These are phyloP conservation scores for Pseudococcus viburni DNA, from an alignment of 2,888 invertebrate species.

Conservation along the genomic window DNA sequence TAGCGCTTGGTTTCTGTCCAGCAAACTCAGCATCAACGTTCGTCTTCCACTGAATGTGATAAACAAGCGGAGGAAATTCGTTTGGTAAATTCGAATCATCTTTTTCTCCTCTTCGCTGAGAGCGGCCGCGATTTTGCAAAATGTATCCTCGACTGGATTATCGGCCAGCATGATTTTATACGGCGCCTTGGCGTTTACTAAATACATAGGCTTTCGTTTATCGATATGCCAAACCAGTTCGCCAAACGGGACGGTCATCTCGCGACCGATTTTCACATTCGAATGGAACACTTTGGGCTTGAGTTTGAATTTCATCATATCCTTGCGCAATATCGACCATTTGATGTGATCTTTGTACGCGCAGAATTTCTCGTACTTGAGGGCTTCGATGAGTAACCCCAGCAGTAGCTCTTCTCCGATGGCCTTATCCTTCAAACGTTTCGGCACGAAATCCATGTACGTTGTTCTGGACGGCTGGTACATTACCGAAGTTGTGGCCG, in stretches of 20 bases:
- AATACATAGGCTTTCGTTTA: constrained; percentile 18
- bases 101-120: constrained; percentile 43
- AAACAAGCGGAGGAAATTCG: constrained; percentile 51
- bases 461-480: constrained; percentile 14
- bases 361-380: constrained; percentile 58
- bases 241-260: constrained; percentile 58
- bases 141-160: constrained; percentile 55
- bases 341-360: neutral
- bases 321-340: neutral
- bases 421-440: constrained; percentile 45
- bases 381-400: constrained; percentile 42
- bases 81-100: constrained; percentile 20
- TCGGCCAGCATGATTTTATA: constrained; percentile 59
- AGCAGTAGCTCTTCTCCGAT: constrained; percentile 57
- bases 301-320: neutral
- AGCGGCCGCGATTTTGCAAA: constrained; percentile 46
- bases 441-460: constrained; percentile 47
- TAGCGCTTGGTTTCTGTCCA: constrained; percentile 37
- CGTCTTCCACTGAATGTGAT: constrained; percentile 28
- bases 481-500: neutral
- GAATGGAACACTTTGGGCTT: constrained; percentile 54
- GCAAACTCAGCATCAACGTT: constrained; percentile 51
- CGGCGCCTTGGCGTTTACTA: neutral
- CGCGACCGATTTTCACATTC: constrained; percentile 54
- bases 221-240: constrained; percentile 19